These are phyloP conservation scores for Brachionus calyciflorus DNA, from an alignment of 1,140 invertebrate genomes.

Conservation along the genomic window DNA sequence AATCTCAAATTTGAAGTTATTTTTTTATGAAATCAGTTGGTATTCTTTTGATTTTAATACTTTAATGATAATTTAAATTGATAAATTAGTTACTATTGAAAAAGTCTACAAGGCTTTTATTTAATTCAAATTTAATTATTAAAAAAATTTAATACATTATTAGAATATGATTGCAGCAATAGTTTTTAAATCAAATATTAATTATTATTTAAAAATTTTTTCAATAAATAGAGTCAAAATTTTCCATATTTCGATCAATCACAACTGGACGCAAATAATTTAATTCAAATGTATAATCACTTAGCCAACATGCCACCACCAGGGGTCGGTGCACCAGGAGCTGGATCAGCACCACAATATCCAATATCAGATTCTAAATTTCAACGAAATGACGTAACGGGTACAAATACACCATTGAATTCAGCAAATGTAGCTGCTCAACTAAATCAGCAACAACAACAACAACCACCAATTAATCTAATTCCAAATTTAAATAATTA, in stretches of 20 bases:
- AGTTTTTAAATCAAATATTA: too few species aligned
- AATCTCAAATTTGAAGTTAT: too few species aligned
- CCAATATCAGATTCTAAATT: constrained; percentile 31
- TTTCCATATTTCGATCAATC: constrained; percentile 45
- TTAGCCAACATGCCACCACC: constrained; percentile 35
- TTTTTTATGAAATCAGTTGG: too few species aligned
- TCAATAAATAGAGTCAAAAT: constrained; percentile 23
- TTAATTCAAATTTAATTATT: too few species aligned
- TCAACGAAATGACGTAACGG: not conserved
- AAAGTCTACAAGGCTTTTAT: too few species aligned
- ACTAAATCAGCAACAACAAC: constrained; percentile 2
- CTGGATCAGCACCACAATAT: constrained; percentile 1
- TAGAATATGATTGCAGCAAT: too few species aligned
- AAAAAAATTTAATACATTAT: too few species aligned
- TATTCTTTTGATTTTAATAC: too few species aligned
- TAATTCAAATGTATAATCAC: constrained; percentile 45
- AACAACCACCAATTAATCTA: constrained; percentile 38
- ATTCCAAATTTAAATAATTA: constrained; percentile 39
- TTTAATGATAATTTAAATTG: too few species aligned
- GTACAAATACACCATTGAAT: constrained; percentile 3
- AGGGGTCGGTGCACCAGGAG: not conserved
- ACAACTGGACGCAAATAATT: constrained; percentile 20
- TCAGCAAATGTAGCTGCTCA: not conserved
- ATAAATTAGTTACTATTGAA: too few species aligned
- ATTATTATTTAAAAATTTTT: not conserved